A percentile compares a stretch with the other conserved stretches of the same genome.
Conservation (phyloP, 1,140 invertebrate species). For the Drosophila athabasca region DNA sequence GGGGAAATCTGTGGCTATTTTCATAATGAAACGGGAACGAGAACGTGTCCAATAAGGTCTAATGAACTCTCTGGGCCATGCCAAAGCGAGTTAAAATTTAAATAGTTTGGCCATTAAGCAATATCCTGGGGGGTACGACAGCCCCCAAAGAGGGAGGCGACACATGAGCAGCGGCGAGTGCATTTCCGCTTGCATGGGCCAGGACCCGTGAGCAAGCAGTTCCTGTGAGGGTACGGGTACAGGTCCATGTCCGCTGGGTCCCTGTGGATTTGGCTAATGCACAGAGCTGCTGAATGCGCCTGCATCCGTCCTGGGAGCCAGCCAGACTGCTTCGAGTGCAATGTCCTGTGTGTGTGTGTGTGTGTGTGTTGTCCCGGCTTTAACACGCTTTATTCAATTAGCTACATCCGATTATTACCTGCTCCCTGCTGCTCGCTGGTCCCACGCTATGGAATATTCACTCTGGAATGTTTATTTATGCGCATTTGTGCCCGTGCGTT, state of each 20-base stretch:
- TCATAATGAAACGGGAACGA: slow-evolving; percentile 22
- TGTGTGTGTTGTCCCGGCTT: slow-evolving; percentile 52
- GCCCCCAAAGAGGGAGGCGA: slow-evolving; percentile 14
- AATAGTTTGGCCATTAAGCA: slow-evolving; percentile 73
- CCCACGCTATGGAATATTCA: slow-evolving; percentile 13
- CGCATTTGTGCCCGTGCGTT: slow-evolving; percentile 51
- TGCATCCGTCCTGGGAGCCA: background rate
- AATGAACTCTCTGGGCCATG: slow-evolving; percentile 43
- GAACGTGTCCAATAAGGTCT: slow-evolving; percentile 10
- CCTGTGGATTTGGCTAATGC: slow-evolving; percentile 57
- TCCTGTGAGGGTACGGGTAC: slow-evolving; percentile 22
- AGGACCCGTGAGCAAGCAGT: slow-evolving; percentile 21
- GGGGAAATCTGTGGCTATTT: slow-evolving; percentile 2
- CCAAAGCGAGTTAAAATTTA: slow-evolving; percentile 67
- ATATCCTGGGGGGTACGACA: slow-evolving; percentile 45
- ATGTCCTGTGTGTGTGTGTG: slow-evolving; percentile 32
- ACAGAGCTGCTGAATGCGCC: slow-evolving; percentile 11
- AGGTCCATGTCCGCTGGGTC: slow-evolving; percentile 10
- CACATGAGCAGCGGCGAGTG: slow-evolving; percentile 21
- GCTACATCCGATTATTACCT: slow-evolving; percentile 80
- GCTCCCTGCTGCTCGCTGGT: slow-evolving; percentile 25
- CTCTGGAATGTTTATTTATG: slow-evolving; percentile 68
- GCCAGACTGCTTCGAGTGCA: slow-evolving; percentile 8
- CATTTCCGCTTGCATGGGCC: slow-evolving; percentile 50
- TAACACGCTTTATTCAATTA: slow-evolving; percentile 79